These are phyloP conservation scores for Eublepharis macularius DNA, from an alignment of 2,113 vertebrate genomes.

Conservation along the genomic window DNA sequence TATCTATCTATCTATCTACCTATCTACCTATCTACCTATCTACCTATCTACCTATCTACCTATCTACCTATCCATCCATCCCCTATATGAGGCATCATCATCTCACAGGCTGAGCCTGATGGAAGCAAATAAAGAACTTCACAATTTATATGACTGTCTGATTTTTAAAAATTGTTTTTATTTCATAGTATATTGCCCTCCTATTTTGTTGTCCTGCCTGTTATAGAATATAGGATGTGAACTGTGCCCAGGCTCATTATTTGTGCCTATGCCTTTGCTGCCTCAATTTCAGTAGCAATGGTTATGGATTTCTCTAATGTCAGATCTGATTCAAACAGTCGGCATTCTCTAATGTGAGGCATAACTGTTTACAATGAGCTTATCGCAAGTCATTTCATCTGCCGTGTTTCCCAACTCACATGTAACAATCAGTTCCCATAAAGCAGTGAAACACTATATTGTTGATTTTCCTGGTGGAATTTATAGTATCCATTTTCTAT, in stretches of 20 bases:
- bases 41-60: too few species aligned
- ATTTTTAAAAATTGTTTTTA: neutral
- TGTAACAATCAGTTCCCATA: neutral
- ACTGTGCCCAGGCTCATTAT: neutral
- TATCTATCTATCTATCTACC: too few species aligned
- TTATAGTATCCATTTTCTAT: neutral
- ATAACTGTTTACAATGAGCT: conserved; percentile 10
- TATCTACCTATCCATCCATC: too few species aligned
- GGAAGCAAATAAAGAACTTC: neutral
- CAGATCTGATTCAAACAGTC: conserved; percentile 6
- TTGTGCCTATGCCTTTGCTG: neutral
- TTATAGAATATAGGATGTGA: neutral
- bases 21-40: too few species aligned
- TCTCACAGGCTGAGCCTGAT: neutral
- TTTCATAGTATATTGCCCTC: neutral
- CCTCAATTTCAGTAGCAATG: neutral
- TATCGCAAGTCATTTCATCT: neutral
- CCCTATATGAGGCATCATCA: neutral
- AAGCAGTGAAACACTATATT: neutral
- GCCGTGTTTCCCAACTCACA: neutral
- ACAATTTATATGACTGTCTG: neutral
- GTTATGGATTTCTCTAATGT: conserved; percentile 15
- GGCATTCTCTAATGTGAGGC: conserved; percentile 2
- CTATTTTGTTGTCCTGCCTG: neutral
- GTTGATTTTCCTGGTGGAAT: neutral